Percentiles rank a stretch among this genome's conserved stretches.
Conservation (phyloP, 2,888 invertebrate species). For the Lymantria dispar region DNA sequence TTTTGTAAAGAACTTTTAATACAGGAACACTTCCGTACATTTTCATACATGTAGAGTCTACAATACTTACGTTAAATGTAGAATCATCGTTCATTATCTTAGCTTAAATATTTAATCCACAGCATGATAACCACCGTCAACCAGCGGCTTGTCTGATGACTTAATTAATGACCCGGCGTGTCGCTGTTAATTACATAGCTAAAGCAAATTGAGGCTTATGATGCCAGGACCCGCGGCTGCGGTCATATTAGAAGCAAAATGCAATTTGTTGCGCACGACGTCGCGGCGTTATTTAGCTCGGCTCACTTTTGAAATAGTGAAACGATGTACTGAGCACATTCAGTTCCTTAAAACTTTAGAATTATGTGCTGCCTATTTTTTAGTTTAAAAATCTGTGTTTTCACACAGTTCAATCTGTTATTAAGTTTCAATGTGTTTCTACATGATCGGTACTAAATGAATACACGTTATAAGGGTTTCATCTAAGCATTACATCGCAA, state of each 20-base stretch:
- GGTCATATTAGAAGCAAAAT: slow-evolving; percentile 74
- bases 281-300: slow-evolving; percentile 39
- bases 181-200: slow-evolving; percentile 77
- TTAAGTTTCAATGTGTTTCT: too few species aligned
- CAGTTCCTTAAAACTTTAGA: too few species aligned
- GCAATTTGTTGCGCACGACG: slow-evolving; percentile 58
- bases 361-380: too few species aligned
- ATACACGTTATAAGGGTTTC: too few species aligned
- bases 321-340: too few species aligned
- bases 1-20: too few species aligned
- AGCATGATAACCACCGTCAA: slow-evolving; percentile 44
- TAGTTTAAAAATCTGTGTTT: too few species aligned
- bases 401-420: too few species aligned
- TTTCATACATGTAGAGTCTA: not conserved
- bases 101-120: slow-evolving; percentile 63
- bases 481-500: too few species aligned
- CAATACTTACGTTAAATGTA: slow-evolving; percentile 21
- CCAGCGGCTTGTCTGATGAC: slow-evolving; percentile 73
- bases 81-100: slow-evolving; percentile 63
- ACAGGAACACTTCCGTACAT: too few species aligned
- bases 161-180: slow-evolving; percentile 79
- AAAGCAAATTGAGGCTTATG: slow-evolving; percentile 71
- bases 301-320: slow-evolving; percentile 22
- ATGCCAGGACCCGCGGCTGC: slow-evolving; percentile 55
- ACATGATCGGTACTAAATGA: too few species aligned